Conservation (phyloP, 2,888 invertebrate species). For the Acheta domesticus region DNA sequence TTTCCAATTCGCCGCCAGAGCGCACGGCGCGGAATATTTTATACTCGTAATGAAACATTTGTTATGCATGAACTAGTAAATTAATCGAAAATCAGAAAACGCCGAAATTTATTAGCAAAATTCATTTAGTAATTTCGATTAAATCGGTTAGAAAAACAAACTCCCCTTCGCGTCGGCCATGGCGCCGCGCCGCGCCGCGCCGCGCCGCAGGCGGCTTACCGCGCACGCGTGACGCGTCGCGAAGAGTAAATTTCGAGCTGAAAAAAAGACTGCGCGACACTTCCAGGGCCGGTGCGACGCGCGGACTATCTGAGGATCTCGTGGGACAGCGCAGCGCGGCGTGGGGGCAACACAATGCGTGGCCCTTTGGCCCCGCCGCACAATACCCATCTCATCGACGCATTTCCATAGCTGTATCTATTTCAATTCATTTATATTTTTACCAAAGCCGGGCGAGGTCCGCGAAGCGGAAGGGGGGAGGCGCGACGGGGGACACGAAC, state of each 20-base stretch:
- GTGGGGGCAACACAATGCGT: background rate
- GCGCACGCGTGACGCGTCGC: too few species aligned
- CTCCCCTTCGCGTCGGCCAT: background rate
- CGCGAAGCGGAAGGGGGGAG: background rate
- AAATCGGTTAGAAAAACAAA: constrained; percentile 18
- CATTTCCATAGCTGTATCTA: constrained; percentile 9
- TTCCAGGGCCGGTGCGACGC: too few species aligned
- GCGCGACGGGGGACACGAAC: constrained; percentile 40
- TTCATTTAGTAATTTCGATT: constrained; percentile 10
- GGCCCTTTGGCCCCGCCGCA: background rate
- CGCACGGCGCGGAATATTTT: background rate
- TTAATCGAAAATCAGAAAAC: constrained; percentile 18
- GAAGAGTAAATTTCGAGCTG: too few species aligned
- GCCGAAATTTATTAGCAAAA: constrained; percentile 7
- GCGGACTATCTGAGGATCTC: too few species aligned
- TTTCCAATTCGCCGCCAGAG: too few species aligned
- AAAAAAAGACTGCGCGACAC: too few species aligned
- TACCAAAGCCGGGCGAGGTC: background rate
- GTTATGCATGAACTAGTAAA: constrained; percentile 11
- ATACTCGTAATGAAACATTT: constrained; percentile 1
- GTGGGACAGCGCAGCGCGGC: too few species aligned
- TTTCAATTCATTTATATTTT: constrained; percentile 3
- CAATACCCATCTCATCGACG: constrained; percentile 4
- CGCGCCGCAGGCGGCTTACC: too few species aligned
- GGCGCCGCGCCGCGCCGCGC: too few species aligned